These are phyloP conservation scores for Autographa gamma DNA, from an alignment of 2,888 invertebrate genomes.

Conservation along the genomic window DNA sequence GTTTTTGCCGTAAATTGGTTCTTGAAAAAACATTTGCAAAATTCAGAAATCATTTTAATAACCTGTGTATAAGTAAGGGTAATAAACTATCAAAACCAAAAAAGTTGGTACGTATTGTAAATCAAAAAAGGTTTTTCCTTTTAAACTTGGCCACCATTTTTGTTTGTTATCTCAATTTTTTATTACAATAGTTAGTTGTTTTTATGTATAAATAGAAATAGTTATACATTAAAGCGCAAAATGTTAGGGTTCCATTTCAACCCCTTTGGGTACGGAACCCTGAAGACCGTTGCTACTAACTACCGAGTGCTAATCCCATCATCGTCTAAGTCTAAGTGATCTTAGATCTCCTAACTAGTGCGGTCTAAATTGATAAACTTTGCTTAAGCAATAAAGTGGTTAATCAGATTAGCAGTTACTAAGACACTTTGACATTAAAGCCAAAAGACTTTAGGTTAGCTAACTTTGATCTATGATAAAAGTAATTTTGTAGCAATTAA, in stretches of 20 bases:
- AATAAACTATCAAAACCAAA: no score
- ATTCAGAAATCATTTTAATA: no score
- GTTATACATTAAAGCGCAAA: no score
- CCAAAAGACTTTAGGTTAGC: not conserved
- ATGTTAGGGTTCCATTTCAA: not conserved
- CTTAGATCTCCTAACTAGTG: not conserved
- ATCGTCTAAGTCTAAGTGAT: slow-evolving; percentile 1
- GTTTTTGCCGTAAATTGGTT: not conserved
- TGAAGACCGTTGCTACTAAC: not conserved
- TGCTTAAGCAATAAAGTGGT: slow-evolving; percentile 25
- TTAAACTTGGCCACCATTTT: no score
- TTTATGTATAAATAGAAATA: no score
- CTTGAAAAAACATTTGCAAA: no score
- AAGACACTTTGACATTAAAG: slow-evolving; percentile 39
- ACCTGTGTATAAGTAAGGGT: no score
- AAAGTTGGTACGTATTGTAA: no score
- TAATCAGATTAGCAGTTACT: slow-evolving; percentile 44
- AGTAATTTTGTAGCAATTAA: slow-evolving; percentile 5
- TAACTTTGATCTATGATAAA: slow-evolving; percentile 22
- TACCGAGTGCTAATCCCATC: not conserved
- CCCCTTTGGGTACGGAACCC: not conserved
- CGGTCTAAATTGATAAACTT: slow-evolving; percentile 41
- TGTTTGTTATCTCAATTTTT: no score
- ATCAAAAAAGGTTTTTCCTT: no score
- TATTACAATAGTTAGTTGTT: no score